Conservation (phyloP, 1,140 invertebrate species). For the Arctopsyche grandis region DNA sequence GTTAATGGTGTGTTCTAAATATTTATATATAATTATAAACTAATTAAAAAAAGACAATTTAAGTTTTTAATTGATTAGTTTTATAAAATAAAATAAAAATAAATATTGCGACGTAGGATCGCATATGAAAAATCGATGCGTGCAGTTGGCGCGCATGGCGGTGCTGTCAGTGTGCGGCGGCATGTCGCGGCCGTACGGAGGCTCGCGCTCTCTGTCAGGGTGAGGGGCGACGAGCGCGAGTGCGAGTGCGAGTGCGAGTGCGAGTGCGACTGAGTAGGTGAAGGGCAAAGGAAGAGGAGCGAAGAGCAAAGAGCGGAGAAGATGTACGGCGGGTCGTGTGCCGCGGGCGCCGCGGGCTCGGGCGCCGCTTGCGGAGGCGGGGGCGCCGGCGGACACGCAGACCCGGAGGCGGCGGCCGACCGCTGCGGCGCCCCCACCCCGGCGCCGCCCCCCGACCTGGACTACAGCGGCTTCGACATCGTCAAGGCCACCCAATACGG, state of each 20-base stretch:
- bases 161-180: too few relatives aligned
- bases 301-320: too few relatives aligned
- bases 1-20: too few relatives aligned
- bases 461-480: slow-evolving; percentile 88
- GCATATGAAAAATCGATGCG: too few relatives aligned
- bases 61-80: too few relatives aligned
- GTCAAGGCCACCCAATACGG: slow-evolving; percentile 96
- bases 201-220: background rate
- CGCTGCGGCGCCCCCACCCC: slow-evolving; percentile 63
- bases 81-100: too few relatives aligned
- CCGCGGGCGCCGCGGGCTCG: slow-evolving; percentile 65
- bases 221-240: background rate
- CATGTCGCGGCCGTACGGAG: background rate
- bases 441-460: slow-evolving; percentile 67
- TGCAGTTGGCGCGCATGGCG: too few relatives aligned
- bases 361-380: slow-evolving; percentile 55
- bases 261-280: background rate
- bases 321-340: slow-evolving; percentile 76
- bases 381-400: slow-evolving; percentile 65
- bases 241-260: slow-evolving; percentile 28
- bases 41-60: too few relatives aligned
- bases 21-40: too few relatives aligned
- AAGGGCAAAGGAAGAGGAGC: too few relatives aligned
- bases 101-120: too few relatives aligned
- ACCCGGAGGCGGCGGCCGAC: slow-evolving; percentile 66